A percentile compares a stretch with the other conserved stretches of the same genome.
Evolutionary conservation across 2,888 invertebrate species (phyloP).

Genomic region (Capitulum mitella): DNA sequence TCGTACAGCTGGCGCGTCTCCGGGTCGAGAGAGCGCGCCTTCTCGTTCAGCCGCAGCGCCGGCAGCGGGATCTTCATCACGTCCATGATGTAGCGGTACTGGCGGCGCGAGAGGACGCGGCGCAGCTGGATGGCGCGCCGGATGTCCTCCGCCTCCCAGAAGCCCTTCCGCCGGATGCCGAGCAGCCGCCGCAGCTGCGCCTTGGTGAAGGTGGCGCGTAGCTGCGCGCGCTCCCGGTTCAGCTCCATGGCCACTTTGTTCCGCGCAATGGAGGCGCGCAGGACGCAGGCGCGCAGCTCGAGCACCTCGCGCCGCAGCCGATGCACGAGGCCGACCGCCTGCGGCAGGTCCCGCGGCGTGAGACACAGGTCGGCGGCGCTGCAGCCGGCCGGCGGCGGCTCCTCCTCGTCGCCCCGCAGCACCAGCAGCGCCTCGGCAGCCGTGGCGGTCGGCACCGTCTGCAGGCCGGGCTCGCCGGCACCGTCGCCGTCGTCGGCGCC

Average conservation of each 20-base stretch:
- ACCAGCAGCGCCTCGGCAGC: not conserved
- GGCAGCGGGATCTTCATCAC: not conserved
- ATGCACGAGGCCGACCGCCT: not conserved
- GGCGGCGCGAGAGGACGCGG: not conserved
- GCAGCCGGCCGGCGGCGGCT: not conserved
- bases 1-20: not conserved
- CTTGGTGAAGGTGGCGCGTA: not conserved
- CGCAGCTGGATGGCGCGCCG: not conserved
- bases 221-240: not conserved
- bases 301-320: slow-evolving; percentile 15
- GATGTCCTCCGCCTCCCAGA: not conserved
- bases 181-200: not conserved
- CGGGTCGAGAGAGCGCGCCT: not conserved
- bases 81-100: not conserved
- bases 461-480: not conserved
- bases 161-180: not conserved
- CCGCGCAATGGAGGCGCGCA: not conserved
- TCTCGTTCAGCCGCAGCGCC: not conserved
- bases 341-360: not conserved
- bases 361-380: not conserved
- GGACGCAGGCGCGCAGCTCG: not conserved
- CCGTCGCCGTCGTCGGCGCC: not conserved
- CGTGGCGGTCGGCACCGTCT: not conserved
- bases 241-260: not conserved
- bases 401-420: not conserved